Percentiles rank a stretch among this genome's conserved stretches.
Conservation (phyloP, 2,888 invertebrate genomes). For the Anaspis maculata region DNA sequence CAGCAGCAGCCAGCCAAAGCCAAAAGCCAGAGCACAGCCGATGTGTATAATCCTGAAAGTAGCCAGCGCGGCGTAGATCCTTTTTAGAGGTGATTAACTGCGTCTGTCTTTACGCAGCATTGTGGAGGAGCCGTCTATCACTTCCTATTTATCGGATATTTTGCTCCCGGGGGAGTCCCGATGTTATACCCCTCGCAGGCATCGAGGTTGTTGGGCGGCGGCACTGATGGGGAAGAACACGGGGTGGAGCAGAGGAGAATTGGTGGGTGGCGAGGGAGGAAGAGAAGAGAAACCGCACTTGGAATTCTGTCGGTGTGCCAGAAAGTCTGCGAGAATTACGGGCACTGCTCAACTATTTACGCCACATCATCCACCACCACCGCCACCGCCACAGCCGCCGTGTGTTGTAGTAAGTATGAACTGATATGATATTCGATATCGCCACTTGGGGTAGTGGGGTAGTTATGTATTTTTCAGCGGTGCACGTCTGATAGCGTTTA, state of each 20-base stretch:
- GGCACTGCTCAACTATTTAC: conserved; percentile 9
- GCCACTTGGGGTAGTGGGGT: conserved; percentile 4
- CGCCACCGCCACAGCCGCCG: too few species aligned
- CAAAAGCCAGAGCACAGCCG: too few species aligned
- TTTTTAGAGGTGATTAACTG: conserved; percentile 25
- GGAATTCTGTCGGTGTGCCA: conserved; percentile 8
- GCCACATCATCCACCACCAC: too few species aligned
- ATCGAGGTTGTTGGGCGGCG: too few species aligned
- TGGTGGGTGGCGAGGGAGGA: too few species aligned
- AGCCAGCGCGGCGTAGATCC: conserved; percentile 12
- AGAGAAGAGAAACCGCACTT: conserved; percentile 5
- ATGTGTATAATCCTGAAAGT: conserved; percentile 11
- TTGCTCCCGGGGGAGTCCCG: conserved; percentile 12
- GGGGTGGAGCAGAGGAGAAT: too few species aligned
- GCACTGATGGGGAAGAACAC: too few species aligned
- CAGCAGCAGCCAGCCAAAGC: too few species aligned
- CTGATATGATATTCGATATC: conserved; percentile 10
- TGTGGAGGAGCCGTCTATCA: conserved; percentile 23
- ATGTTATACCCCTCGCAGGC: conserved; percentile 8
- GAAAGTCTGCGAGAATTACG: conserved; percentile 10
- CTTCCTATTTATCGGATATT: conserved; percentile 21
- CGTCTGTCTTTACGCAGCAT: conserved; percentile 21
- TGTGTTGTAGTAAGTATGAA: conserved; percentile 3
- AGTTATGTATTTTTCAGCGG: too few species aligned
- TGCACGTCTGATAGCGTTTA: too few species aligned